These are phyloP conservation scores for Triplophysa siluroides DNA, from an alignment of 2,113 vertebrate species.

Conservation along the genomic window DNA sequence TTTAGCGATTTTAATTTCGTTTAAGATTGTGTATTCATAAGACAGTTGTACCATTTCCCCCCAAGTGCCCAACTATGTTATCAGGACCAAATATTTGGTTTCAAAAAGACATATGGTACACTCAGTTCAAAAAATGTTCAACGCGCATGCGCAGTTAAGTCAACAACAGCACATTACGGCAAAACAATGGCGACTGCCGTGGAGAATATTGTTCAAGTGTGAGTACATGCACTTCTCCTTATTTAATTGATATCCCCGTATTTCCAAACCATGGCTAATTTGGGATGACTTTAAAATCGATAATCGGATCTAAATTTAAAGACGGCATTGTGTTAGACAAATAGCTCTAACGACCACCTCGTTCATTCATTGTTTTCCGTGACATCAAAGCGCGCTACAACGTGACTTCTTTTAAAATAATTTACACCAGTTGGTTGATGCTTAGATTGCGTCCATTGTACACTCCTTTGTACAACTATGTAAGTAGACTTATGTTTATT, in stretches of 20 bases:
- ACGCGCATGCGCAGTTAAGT: conserved; percentile 44
- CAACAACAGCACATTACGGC: conserved; percentile 46
- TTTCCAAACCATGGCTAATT: not conserved
- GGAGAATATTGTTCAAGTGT: conserved; percentile 95
- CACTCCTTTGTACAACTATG: not conserved
- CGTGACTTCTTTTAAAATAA: conserved; percentile 5
- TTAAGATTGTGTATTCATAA: not conserved
- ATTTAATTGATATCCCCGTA: not conserved
- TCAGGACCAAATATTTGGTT: not conserved
- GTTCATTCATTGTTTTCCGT: conserved; percentile 55
- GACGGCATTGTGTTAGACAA: not conserved
- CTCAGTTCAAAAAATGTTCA: not conserved
- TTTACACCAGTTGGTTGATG: too few relatives aligned
- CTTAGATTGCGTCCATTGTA: not conserved
- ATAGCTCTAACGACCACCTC: conserved; percentile 1
- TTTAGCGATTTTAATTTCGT: too few relatives aligned
- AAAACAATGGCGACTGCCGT: conserved; percentile 92
- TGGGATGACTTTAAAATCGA: not conserved
- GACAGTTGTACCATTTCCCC: not conserved
- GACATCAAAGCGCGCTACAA: not conserved
- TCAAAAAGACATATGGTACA: not conserved
- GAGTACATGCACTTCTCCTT: conserved; percentile 73
- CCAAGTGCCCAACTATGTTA: not conserved
- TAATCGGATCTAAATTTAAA: not conserved
- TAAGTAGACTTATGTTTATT: not conserved